These are phyloP conservation scores for Dilophus febrilis DNA, from an alignment of 2,888 invertebrate genomes.

Conservation along the genomic window DNA sequence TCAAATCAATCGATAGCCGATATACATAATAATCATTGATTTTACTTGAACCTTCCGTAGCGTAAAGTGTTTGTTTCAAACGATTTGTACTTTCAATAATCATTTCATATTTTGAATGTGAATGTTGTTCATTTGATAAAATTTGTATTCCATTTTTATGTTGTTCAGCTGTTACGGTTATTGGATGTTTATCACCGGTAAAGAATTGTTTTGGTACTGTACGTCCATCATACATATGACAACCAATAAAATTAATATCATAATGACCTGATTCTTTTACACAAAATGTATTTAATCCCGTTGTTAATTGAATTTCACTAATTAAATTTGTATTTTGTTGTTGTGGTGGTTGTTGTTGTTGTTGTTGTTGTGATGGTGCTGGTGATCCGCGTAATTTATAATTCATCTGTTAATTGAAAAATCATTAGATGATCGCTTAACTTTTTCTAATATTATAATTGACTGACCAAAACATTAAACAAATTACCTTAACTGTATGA, in stretches of 20 bases:
- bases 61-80: background rate
- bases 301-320: constrained; percentile 31
- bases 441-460: no score
- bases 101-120: constrained; percentile 14
- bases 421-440: no score
- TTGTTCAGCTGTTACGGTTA: constrained; percentile 35
- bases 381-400: constrained; percentile 27
- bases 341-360: background rate
- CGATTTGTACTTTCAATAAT: no score
- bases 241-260: constrained; percentile 55
- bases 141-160: constrained; percentile 37
- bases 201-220: constrained; percentile 27
- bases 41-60: constrained; percentile 27
- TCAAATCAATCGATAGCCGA: constrained; percentile 24
- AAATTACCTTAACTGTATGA: constrained; percentile 41
- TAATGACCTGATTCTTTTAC: constrained; percentile 51
- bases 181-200: constrained; percentile 24
- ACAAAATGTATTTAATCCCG: constrained; percentile 57
- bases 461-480: background rate
- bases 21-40: constrained; percentile 29
- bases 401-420: no score
- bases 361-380: no score
- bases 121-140: constrained; percentile 23
- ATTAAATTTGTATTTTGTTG: constrained; percentile 6
- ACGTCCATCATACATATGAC: constrained; percentile 49